phyloP scores from a whole-genome alignment of 2,113 vertebrate species.

The Bos indicus region DNA sequence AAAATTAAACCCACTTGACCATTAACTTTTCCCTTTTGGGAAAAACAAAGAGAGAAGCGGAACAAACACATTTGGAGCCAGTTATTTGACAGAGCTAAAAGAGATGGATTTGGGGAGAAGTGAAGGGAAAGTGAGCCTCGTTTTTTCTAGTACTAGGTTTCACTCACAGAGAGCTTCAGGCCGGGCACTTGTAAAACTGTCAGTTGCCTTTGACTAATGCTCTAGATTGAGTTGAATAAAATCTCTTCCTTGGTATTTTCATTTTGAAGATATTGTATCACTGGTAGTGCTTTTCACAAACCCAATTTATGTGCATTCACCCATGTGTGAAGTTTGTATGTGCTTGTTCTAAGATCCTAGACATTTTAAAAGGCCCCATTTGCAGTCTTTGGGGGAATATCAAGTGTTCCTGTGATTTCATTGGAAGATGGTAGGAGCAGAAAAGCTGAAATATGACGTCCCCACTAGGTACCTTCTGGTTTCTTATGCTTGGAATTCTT shows the following conservation, averaged over 20 bases:
- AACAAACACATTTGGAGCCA: background rate
- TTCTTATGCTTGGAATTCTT: background rate
- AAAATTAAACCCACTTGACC: constrained; percentile 62
- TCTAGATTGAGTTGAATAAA: background rate
- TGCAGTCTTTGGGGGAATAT: background rate
- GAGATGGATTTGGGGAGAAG: background rate
- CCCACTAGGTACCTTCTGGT: background rate
- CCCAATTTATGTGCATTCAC: background rate
- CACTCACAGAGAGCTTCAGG: background rate
- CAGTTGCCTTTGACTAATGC: background rate
- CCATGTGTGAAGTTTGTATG: background rate
- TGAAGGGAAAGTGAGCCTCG: background rate
- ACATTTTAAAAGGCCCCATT: background rate
- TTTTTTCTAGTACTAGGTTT: background rate
- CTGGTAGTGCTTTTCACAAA: background rate
- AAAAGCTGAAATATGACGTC: background rate
- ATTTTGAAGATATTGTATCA: background rate
- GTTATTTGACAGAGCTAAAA: background rate
- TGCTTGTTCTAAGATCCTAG: background rate
- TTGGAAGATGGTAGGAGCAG: background rate
- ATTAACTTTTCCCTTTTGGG: constrained; percentile 55
- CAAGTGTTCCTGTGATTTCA: background rate
- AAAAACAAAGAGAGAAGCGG: constrained; percentile 12
- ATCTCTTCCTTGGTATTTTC: background rate
- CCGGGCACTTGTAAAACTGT: background rate